Evolutionary conservation across 2,113 vertebrate species (phyloP).

Genomic region (Rhinopithecus roxellana): DNA sequence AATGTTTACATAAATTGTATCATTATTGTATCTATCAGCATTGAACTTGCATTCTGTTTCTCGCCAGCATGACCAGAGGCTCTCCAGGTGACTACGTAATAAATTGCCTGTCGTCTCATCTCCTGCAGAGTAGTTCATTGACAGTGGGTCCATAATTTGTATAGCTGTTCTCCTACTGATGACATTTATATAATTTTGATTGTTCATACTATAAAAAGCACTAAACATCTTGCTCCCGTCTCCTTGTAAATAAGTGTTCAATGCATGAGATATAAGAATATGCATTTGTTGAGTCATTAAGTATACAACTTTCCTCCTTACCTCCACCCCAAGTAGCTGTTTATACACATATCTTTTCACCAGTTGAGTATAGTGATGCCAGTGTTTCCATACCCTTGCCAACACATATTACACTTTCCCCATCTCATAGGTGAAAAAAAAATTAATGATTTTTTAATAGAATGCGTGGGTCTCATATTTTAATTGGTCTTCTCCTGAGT

Average conservation of each 20-base stretch:
- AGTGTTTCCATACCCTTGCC: not conserved
- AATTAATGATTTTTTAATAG: not conserved
- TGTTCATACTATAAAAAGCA: not conserved
- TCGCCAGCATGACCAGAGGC: too few relatives aligned
- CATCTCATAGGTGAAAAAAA: not conserved
- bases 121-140: not conserved
- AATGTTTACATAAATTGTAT: not conserved
- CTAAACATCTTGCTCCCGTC: not conserved
- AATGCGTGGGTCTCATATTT: not conserved
- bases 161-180: not conserved
- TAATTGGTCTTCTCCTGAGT: not conserved
- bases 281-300: not conserved
- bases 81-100: not conserved
- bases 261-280: not conserved
- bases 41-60: not conserved
- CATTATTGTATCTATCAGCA: not conserved
- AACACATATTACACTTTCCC: not conserved
- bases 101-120: not conserved
- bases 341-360: not conserved
- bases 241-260: not conserved
- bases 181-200: not conserved
- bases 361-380: not conserved
- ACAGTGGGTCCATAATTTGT: not conserved
- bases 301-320: not conserved
- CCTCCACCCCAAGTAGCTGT: not conserved